phyloP scores from a whole-genome alignment of 2,113 vertebrate species.

The Fulica atra region DNA sequence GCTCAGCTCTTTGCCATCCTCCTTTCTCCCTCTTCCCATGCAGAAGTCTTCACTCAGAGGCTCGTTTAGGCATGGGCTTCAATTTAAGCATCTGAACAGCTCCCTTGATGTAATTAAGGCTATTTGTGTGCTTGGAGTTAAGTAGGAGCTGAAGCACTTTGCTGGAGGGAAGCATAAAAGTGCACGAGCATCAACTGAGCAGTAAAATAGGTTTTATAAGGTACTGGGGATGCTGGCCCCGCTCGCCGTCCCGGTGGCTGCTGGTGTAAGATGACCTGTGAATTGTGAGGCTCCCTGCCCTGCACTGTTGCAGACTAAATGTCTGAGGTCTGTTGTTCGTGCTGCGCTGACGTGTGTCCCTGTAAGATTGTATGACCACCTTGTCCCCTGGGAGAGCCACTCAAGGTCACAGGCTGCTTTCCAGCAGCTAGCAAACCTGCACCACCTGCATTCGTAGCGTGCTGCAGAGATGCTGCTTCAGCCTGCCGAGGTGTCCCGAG shows the following conservation, averaged over 20 bases:
- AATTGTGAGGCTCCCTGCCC: background rate
- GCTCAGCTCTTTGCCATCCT: background rate
- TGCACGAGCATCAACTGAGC: fast-evolving
- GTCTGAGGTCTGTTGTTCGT: background rate
- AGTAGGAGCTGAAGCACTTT: background rate
- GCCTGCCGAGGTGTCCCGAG: fast-evolving
- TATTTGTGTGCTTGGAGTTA: background rate
- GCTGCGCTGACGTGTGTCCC: background rate
- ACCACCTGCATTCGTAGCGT: fast-evolving
- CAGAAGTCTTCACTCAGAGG: fast-evolving
- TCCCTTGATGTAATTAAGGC: background rate
- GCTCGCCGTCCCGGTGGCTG: fast-evolving
- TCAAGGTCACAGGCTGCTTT: background rate
- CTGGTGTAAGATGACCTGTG: background rate
- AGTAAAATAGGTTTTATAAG: background rate
- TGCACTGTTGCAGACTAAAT: background rate
- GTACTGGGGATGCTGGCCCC: background rate
- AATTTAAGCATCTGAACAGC: fast-evolving
- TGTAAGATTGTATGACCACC: background rate
- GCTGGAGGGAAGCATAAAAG: background rate
- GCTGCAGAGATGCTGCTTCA: fast-evolving
- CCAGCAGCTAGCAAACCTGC: fast-evolving
- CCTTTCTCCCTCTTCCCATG: background rate
- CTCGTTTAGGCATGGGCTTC: background rate
- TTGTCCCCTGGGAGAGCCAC: background rate